These are phyloP conservation scores for Radopholus similis DNA, from an alignment of 1,140 invertebrate species.

Conservation along the genomic window DNA sequence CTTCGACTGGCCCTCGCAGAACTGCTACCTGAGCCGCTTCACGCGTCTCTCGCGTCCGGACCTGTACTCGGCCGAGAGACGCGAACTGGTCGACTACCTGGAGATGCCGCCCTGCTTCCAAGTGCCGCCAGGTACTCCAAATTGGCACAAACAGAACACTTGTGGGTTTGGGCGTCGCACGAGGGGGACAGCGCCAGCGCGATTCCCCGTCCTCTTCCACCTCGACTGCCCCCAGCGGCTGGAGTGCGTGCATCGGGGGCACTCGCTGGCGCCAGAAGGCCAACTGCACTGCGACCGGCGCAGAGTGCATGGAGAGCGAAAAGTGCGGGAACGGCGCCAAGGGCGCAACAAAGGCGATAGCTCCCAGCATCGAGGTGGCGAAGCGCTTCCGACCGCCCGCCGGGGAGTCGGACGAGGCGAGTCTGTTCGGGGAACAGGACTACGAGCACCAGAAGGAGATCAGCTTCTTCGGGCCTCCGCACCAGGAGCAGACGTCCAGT, in stretches of 20 bases:
- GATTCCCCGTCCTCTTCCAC: background rate
- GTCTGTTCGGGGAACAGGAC: constrained; percentile 42
- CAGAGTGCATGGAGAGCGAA: background rate
- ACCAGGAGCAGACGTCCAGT: background rate
- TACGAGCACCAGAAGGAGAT: constrained; percentile 39
- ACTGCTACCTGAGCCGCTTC: constrained; percentile 43
- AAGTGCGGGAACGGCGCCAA: background rate
- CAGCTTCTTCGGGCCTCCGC: constrained; percentile 35
- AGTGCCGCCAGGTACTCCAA: background rate
- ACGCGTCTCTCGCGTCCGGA: constrained; percentile 33
- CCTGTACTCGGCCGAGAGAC: constrained; percentile 33
- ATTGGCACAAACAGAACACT: background rate
- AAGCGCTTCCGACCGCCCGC: constrained; percentile 27
- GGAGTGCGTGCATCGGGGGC: constrained; percentile 31
- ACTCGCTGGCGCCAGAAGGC: constrained; percentile 7
- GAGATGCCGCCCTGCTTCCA: constrained; percentile 34
- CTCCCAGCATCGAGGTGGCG: constrained; percentile 28
- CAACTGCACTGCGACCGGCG: constrained; percentile 17
- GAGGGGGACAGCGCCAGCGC: background rate
- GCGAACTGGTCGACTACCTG: constrained; percentile 38
- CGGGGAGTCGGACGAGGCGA: constrained; percentile 15
- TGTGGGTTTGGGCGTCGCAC: no score
- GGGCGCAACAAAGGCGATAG: constrained; percentile 14
- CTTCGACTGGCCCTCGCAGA: constrained; percentile 37
- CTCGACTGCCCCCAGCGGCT: background rate